phyloP scores from a whole-genome alignment of 23 tunicate genomes.

The Halocynthia roretzi region DNA sequence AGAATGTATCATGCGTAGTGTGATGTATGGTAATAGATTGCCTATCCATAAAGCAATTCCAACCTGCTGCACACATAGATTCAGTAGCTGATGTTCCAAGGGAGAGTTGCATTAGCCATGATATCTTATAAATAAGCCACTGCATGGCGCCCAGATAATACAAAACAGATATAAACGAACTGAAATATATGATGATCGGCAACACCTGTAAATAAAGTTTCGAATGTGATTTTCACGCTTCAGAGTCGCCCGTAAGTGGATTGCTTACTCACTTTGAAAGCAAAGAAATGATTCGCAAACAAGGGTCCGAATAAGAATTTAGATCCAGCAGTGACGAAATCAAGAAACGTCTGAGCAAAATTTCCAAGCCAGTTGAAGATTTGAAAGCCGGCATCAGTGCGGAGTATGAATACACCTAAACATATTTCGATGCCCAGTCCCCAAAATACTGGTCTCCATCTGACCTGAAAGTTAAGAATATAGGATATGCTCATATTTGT shows the following conservation, averaged over 20 bases:
- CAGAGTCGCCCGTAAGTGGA: neutral
- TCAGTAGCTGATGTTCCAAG: constrained; percentile 28
- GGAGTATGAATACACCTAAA: constrained; percentile 18
- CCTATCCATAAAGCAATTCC: neutral
- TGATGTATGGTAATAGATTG: neutral
- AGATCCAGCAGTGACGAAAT: constrained; percentile 23
- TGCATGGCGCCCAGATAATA: constrained; percentile 37
- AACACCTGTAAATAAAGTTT: constrained; percentile 13
- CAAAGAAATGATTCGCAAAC: constrained; percentile 9
- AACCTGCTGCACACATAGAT: constrained; percentile 32
- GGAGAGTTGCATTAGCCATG: constrained; percentile 23
- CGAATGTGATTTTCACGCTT: too few relatives aligned
- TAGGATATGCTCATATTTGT: neutral
- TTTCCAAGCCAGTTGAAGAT: constrained; percentile 18
- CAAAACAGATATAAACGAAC: constrained; percentile 16
- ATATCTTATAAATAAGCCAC: constrained; percentile 23
- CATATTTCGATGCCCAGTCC: constrained; percentile 24
- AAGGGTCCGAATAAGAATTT: constrained; percentile 19
- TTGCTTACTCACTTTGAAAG: constrained; percentile 12
- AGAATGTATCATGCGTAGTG: neutral
- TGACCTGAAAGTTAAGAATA: constrained; percentile 4
- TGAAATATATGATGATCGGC: constrained; percentile 35
- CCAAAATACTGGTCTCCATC: constrained; percentile 32
- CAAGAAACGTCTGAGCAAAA: constrained; percentile 9
- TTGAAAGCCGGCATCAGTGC: constrained; percentile 20